Evolutionary conservation across 2,113 vertebrate genomes (phyloP).

Genomic region (Panurus biarmicus): DNA sequence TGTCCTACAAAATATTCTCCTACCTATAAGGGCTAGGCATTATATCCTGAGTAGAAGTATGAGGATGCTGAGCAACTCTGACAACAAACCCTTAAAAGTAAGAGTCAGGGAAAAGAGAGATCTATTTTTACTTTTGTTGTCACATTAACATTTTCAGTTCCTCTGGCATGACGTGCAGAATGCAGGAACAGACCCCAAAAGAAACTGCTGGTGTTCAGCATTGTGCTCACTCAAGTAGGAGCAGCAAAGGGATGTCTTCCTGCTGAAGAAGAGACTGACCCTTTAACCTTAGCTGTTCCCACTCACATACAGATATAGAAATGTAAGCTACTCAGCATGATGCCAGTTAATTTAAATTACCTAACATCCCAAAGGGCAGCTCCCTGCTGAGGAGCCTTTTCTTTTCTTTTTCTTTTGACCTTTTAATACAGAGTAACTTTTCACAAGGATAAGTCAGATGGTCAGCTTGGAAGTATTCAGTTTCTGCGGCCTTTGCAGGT

Average conservation of each 20-base stretch:
- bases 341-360: conserved; percentile 60
- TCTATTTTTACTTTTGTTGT: background rate
- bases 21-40: background rate
- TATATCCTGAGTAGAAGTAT: background rate
- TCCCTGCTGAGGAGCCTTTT: conserved; percentile 51
- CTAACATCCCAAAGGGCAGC: conserved; percentile 61
- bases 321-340: conserved; percentile 59
- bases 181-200: background rate
- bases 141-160: background rate
- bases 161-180: background rate
- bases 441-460: conserved; percentile 52
- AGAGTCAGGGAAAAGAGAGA: background rate
- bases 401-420: conserved; percentile 53
- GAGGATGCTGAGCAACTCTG: background rate
- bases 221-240: background rate
- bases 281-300: conserved; percentile 54
- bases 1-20: background rate
- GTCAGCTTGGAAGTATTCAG: conserved; percentile 37
- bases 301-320: conserved; percentile 60
- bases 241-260: conserved; percentile 10
- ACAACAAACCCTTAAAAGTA: background rate
- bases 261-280: conserved; percentile 36
- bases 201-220: background rate
- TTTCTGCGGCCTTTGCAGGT: conserved; percentile 37
- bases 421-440: conserved; percentile 58